phyloP scores from a whole-genome alignment of 23 tunicate genomes.

The Styela plicata region DNA sequence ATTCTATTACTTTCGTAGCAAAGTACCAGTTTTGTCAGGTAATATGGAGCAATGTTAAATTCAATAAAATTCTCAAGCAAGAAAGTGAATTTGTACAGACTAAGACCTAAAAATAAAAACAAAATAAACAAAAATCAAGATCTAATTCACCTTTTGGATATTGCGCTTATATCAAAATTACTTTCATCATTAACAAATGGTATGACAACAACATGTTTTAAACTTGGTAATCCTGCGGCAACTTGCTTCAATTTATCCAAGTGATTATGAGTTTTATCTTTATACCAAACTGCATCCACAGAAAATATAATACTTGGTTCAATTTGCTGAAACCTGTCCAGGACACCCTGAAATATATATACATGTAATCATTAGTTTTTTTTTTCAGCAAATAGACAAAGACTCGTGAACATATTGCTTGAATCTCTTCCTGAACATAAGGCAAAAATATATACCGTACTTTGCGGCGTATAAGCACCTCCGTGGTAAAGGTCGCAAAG shows the following conservation, averaged over 20 bases:
- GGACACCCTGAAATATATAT: conserved; percentile 72
- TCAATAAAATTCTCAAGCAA: too few species aligned
- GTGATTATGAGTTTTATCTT: conserved; percentile 66
- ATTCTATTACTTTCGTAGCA: too few species aligned
- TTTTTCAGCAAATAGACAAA: too few species aligned
- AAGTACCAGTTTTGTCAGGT: too few species aligned
- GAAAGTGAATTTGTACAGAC: too few species aligned
- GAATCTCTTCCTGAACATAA: too few species aligned
- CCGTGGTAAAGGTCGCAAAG: too few species aligned
- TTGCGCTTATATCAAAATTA: conserved; percentile 21
- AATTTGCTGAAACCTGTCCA: conserved; percentile 83
- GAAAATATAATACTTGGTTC: conserved; percentile 74
- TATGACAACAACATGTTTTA: conserved; percentile 68
- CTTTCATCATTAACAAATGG: conserved; percentile 55
- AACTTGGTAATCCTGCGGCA: conserved; percentile 48
- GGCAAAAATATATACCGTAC: too few species aligned
- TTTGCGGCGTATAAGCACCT: too few species aligned
- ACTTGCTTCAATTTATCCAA: conserved; percentile 55
- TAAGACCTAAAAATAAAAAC: neutral
- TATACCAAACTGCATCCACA: conserved; percentile 82
- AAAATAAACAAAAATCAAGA: neutral
- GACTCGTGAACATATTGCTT: too few species aligned
- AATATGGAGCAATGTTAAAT: too few species aligned
- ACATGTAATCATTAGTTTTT: too few species aligned
- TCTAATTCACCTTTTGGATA: conserved; percentile 59